A percentile compares a stretch with the other conserved stretches of the same genome.
Conservation (phyloP, 2,113 vertebrate genomes). For the Echinops telfairi region DNA sequence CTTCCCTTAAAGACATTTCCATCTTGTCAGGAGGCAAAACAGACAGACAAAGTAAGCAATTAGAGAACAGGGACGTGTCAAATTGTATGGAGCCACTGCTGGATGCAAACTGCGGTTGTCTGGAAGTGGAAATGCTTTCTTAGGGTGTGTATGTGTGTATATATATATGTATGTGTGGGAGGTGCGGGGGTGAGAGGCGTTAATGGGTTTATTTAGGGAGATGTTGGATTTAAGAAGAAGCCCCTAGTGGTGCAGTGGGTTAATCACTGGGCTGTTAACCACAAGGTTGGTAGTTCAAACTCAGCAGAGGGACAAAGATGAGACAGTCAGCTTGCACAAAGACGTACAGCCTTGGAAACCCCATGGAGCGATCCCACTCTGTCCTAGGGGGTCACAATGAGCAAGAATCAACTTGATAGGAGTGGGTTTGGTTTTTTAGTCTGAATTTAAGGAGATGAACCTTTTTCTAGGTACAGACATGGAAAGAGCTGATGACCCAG, state of each 20-base stretch:
- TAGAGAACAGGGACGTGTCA: slow-evolving; percentile 67
- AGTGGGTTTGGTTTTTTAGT: no score
- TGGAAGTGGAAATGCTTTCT: slow-evolving; percentile 51
- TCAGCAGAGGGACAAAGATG: no score
- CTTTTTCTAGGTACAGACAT: not conserved
- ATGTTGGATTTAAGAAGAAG: not conserved
- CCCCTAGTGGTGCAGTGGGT: no score
- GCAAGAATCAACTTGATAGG: no score
- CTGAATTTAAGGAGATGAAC: not conserved
- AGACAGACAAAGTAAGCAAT: slow-evolving; percentile 76
- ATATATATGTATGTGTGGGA: not conserved
- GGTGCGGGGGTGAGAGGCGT: not conserved
- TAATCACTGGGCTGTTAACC: no score
- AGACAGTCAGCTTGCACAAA: no score
- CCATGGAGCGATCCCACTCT: no score
- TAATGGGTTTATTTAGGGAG: slow-evolving; percentile 1
- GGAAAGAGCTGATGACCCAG: not conserved
- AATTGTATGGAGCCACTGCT: slow-evolving; percentile 10
- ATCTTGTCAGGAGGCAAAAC: slow-evolving; percentile 76
- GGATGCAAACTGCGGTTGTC: slow-evolving; percentile 53
- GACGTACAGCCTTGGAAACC: no score
- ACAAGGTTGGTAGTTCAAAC: no score
- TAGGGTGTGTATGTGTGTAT: not conserved
- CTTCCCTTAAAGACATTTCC: slow-evolving; percentile 42
- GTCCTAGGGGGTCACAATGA: no score